Evolutionary conservation across 2,888 invertebrate genomes (phyloP).

Genomic region (Agrotis clavis): DNA sequence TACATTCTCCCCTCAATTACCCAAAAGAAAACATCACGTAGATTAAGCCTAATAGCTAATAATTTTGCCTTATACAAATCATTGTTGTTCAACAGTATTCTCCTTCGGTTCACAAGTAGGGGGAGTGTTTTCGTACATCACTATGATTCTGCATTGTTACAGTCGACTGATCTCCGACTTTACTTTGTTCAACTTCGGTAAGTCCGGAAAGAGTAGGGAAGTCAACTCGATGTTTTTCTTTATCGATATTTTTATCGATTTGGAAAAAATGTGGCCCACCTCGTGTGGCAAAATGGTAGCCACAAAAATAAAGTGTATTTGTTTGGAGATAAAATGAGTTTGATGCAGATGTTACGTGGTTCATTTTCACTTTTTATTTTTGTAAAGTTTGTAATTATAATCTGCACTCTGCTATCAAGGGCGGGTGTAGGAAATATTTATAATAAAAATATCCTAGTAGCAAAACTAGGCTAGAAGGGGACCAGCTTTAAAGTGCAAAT

Average conservation of each 20-base stretch:
- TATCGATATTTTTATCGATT: slow-evolving; percentile 47
- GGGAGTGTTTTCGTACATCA: slow-evolving; percentile 60
- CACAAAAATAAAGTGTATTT: slow-evolving; percentile 50
- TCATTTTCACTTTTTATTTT: slow-evolving; percentile 28
- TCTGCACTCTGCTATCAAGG: no score
- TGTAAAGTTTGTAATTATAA: not conserved
- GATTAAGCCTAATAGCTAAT: slow-evolving; percentile 44
- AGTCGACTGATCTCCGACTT: slow-evolving; percentile 61
- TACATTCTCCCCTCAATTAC: slow-evolving; percentile 13
- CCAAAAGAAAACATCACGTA: slow-evolving; percentile 15
- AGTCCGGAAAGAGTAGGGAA: slow-evolving; percentile 44
- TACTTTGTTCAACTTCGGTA: slow-evolving; percentile 61
- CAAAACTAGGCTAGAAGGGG: no score
- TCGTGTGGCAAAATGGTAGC: slow-evolving; percentile 28
- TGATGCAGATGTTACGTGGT: slow-evolving; percentile 48
- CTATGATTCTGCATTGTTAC: slow-evolving; percentile 65
- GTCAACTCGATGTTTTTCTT: slow-evolving; percentile 24
- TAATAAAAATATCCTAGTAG: no score
- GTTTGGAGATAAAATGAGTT: slow-evolving; percentile 52
- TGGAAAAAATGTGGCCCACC: slow-evolving; percentile 19
- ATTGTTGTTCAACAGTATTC: slow-evolving; percentile 51
- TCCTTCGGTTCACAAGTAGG: slow-evolving; percentile 28
- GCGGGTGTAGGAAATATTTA: no score
- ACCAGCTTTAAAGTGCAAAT: no score
- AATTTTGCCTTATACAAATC: slow-evolving; percentile 47